phyloP scores from a whole-genome alignment of 1,140 invertebrate species.

The Halesus radiatus region DNA sequence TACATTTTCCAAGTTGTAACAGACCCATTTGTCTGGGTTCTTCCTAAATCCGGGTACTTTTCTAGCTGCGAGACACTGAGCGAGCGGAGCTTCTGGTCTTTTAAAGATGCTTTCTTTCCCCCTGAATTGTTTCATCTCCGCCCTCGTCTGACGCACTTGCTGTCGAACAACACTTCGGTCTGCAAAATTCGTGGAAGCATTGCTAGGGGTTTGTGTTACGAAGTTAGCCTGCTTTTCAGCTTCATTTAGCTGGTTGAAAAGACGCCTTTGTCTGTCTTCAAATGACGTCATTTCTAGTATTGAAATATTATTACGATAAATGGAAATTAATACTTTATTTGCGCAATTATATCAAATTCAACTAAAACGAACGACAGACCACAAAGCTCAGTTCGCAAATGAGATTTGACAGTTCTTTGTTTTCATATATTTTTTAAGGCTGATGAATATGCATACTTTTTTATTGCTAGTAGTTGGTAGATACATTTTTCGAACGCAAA shows the following conservation, averaged over 20 bases:
- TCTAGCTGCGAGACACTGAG: constrained; percentile 68
- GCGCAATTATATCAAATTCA: too few relatives aligned
- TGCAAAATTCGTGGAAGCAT: background rate
- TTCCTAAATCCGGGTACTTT: constrained; percentile 77
- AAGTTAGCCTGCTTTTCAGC: constrained; percentile 69
- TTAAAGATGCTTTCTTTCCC: constrained; percentile 85
- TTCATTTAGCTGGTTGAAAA: constrained; percentile 71
- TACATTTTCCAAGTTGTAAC: constrained; percentile 81
- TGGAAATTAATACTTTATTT: too few relatives aligned
- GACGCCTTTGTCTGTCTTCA: constrained; percentile 67
- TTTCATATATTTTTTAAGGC: background rate
- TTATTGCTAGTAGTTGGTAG: too few relatives aligned
- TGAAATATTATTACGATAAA: too few relatives aligned
- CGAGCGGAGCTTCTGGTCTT: constrained; percentile 74
- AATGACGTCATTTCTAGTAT: constrained; percentile 64
- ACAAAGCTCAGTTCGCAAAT: too few relatives aligned
- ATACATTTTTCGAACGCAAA: too few relatives aligned
- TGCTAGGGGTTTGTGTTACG: constrained; percentile 61
- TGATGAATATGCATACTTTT: too few relatives aligned
- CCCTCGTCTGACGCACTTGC: constrained; percentile 63
- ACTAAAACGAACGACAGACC: too few relatives aligned
- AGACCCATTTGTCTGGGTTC: constrained; percentile 84
- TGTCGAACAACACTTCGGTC: constrained; percentile 57
- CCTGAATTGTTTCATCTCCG: constrained; percentile 73
- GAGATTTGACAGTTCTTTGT: constrained; percentile 4